Evolutionary conservation across 2,888 invertebrate genomes (phyloP).

Genomic region (Eupsilia transversa): DNA sequence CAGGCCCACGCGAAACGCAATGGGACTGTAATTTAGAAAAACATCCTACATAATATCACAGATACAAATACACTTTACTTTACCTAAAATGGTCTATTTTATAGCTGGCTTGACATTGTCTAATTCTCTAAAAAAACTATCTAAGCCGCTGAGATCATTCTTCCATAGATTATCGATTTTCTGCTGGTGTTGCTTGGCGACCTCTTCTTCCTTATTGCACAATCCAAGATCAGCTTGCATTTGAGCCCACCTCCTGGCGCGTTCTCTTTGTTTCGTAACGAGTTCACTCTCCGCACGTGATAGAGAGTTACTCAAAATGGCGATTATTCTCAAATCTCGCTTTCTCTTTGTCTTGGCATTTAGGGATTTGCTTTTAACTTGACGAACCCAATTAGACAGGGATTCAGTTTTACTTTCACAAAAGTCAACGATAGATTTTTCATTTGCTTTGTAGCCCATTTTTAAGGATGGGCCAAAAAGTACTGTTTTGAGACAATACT

Average conservation of each 20-base stretch:
- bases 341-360: slow-evolving; percentile 90
- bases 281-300: slow-evolving; percentile 91
- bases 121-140: slow-evolving; percentile 92
- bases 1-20: slow-evolving; percentile 91
- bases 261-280: slow-evolving; percentile 91
- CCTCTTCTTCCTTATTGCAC: slow-evolving; percentile 86
- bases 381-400: slow-evolving; percentile 91
- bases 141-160: slow-evolving; percentile 92
- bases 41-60: slow-evolving; percentile 90
- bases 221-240: slow-evolving; percentile 89
- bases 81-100: slow-evolving; percentile 80
- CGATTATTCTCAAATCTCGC: slow-evolving; percentile 92
- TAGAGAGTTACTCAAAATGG: slow-evolving; percentile 91
- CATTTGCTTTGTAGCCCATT: slow-evolving; percentile 87
- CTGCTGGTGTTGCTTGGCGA: slow-evolving; percentile 83
- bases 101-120: slow-evolving; percentile 90
- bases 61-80: slow-evolving; percentile 83
- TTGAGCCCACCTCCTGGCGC: slow-evolving; percentile 91
- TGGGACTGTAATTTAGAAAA: slow-evolving; percentile 91
- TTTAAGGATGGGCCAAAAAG: slow-evolving; percentile 76
- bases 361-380: slow-evolving; percentile 91
- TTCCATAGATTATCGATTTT: slow-evolving; percentile 89
- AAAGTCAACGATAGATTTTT: slow-evolving; percentile 87
- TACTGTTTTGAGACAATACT: slow-evolving; percentile 83
- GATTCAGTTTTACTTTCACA: slow-evolving; percentile 91